These are phyloP conservation scores for Rhagoletis pomonella DNA, from an alignment of 1,140 invertebrate species.

Conservation along the genomic window DNA sequence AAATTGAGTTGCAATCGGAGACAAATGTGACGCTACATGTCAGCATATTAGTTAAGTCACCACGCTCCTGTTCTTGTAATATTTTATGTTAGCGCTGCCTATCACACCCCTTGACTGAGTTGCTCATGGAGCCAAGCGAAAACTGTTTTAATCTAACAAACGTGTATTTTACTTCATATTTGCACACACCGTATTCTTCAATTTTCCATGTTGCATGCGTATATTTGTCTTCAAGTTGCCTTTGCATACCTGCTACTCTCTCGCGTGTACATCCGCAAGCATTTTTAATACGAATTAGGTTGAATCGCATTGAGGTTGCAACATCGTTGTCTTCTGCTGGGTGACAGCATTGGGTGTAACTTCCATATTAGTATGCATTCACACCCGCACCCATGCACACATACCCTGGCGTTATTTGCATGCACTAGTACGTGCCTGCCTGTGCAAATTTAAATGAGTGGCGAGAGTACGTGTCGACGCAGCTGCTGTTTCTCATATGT, in stretches of 20 bases:
- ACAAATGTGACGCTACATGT: slow-evolving; percentile 5
- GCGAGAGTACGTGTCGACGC: slow-evolving; percentile 36
- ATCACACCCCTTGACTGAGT: neutral
- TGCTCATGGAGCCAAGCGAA: neutral
- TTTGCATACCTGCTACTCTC: neutral
- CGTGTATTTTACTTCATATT: too few relatives aligned
- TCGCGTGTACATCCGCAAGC: neutral
- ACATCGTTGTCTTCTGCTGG: neutral
- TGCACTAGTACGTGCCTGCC: slow-evolving; percentile 24
- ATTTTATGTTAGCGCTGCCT: neutral
- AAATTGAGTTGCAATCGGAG: slow-evolving; percentile 40
- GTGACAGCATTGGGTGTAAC: neutral
- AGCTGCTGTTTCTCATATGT: neutral
- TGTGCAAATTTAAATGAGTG: slow-evolving; percentile 48
- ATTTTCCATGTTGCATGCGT: neutral
- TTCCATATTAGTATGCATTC: slow-evolving; percentile 1
- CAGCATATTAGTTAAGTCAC: slow-evolving; percentile 32
- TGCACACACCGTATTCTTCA: too few relatives aligned
- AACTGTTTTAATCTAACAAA: neutral
- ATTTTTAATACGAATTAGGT: slow-evolving; percentile 37
- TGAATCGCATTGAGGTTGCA: slow-evolving; percentile 29
- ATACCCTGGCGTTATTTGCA: slow-evolving; percentile 12
- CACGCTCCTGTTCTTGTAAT: neutral
- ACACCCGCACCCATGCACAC: neutral
- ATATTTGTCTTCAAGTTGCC: neutral